Evolutionary conservation across 1,140 invertebrate species (phyloP).

Genomic region (Caenorhabditis elegans): DNA sequence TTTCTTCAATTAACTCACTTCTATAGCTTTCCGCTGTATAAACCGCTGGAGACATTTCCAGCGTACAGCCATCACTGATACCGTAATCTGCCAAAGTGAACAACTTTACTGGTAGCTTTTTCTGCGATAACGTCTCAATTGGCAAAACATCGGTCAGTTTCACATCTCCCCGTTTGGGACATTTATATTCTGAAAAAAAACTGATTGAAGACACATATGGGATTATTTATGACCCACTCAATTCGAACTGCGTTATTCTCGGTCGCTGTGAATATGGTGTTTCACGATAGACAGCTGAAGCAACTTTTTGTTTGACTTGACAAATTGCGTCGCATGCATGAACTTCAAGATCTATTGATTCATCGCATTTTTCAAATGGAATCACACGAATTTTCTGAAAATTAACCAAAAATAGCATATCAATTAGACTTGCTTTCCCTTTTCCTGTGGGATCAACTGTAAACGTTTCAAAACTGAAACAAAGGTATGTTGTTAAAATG

Average conservation of each 20-base stretch:
- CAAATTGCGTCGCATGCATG: constrained; percentile 94
- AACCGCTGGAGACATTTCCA: neutral
- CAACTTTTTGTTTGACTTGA: constrained; percentile 95
- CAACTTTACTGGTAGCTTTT: neutral
- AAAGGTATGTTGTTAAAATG: no score
- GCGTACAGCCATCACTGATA: neutral
- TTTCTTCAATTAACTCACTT: neutral
- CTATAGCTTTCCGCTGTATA: neutral
- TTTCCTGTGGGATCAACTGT: neutral
- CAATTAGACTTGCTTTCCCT: no score
- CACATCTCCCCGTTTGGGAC: constrained; percentile 84
- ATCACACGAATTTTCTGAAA: constrained; percentile 77
- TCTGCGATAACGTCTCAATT: neutral
- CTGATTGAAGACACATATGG: neutral
- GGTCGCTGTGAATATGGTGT: constrained; percentile 88
- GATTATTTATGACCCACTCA: constrained; percentile 70
- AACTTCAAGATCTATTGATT: constrained; percentile 84
- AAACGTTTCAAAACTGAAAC: no score
- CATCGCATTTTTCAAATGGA: constrained; percentile 76
- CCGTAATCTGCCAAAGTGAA: neutral
- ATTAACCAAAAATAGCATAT: neutral
- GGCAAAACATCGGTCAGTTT: constrained; percentile 62
- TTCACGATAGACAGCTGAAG: constrained; percentile 94
- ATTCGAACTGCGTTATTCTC: constrained; percentile 87
- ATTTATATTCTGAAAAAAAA: constrained; percentile 78